Evolutionary conservation across 2,888 invertebrate genomes (phyloP), one percentile per base, ranked within the genome.

Genomic region (Aphelenchoides bicaudatus): DNA sequence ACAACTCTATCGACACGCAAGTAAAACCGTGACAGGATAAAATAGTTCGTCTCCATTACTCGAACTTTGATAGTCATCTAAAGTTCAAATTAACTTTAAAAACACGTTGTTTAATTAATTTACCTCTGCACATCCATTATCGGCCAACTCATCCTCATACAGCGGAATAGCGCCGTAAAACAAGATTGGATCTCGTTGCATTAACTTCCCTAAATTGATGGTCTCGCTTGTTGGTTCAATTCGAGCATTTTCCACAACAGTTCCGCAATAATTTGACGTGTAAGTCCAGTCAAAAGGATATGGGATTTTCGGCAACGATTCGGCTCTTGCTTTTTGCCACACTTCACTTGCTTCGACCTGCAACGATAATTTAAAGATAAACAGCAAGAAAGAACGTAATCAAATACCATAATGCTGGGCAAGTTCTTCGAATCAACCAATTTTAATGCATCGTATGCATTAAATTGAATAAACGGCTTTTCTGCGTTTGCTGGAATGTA

Each of bases 81-180:
- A 0, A 91, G 64, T 87, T 10, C 10, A 61, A 19, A 54, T 19
- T 59, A 19, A 19, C n/a, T 16, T 56, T 23, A 13, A 27, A 8
- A 61, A 16, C 10, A 25, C 21, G 25, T 10, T n/a, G n/a, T 23
- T 34, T 5, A 30, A n/a, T n/a, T n/a, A 52, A 59, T 37, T 23
- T n/a, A 68, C 66, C 52, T 88, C 87, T 1, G 96, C 90, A 56
- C 90, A 87, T 16, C 98, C 98, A 84, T 98, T 90, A 82, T 98
- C 98, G 79, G 94, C 94, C 47, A 98, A 82, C 81, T 98, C 98
- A 83, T 99, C 98, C 83, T 99, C 98, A 83, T 89, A 99, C 34
- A 98, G 82, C 57, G 89, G 88, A 30, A 96, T 82, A 80, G 96
- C 92, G 71, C 90, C 88, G 81, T 90, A 96, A 80, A 94, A 96